Evolutionary conservation across 2,113 vertebrate genomes (phyloP), one percentile per base, ranked within the genome.

Genomic region (Abramis brama): DNA sequence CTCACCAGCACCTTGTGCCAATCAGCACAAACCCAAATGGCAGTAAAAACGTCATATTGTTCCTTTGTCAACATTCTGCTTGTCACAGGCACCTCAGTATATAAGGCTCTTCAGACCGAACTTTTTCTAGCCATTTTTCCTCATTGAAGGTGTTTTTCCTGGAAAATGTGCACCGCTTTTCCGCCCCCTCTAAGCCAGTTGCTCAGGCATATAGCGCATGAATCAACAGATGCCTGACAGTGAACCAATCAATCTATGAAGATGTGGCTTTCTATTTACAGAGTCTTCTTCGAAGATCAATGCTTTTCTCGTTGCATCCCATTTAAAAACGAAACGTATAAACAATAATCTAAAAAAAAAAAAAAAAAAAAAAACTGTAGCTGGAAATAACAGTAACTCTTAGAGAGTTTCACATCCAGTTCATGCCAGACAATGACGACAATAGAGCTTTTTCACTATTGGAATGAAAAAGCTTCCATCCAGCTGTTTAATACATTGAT

Each of bases 21-120:
- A 88, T 88, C 83, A 88, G 79, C 83, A 62, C 79, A 55, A 83
- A 86, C 83, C 83, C 88, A 89, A 83, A 87, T 88, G 87, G 86
- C 85, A 88, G 81, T 83, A 87, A 85, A 86, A 90, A 75, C 79
- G 81, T 86, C 71, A 85, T 87, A 83, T 85, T 62, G 77, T 80
- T 88, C 84, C 52, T 85, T 87, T 90, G 79, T 85, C 55, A 25
- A 87, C 66, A 55, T 86, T 83, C 75, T 71, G 68, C 79, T 81
- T 71, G 79, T 86, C 82, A 85, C 74, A 66, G 45, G 79, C 68
- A 80, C 80, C 83, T 17, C 21, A 30, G 74, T 85, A 83, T 21
- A 71, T 47, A 45, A 88, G 74, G 36, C 85, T 71, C 84, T 87
- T 84, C 87, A 87, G 60, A 85, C 55, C 74, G 60, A 50, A 75